Conservation (phyloP, 2,888 invertebrate genomes). For the Tipula confusa region DNA sequence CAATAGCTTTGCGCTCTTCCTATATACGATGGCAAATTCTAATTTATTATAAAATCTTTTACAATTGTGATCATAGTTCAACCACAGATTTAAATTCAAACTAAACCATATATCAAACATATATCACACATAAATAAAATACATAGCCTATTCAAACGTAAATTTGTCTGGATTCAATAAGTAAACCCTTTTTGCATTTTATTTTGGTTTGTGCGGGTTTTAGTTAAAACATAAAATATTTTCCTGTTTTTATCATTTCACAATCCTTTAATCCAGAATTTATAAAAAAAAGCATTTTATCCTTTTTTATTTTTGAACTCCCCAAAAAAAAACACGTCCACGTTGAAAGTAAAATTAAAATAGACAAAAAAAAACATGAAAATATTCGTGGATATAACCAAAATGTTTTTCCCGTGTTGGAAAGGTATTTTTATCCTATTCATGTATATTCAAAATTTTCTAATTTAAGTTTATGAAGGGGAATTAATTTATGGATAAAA, state of each 20-base stretch:
- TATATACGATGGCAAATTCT: neutral
- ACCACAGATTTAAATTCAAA: neutral
- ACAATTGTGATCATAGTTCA: neutral
- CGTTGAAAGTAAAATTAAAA: neutral
- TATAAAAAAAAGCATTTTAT: neutral
- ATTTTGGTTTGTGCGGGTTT: too few species aligned
- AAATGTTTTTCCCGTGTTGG: neutral
- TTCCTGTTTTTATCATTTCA: neutral
- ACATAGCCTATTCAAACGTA: neutral
- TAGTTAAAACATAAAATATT: neutral
- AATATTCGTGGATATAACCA: neutral
- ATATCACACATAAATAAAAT: neutral
- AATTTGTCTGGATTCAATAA: neutral
- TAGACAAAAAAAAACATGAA: neutral
- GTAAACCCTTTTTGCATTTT: neutral
- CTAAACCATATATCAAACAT: neutral
- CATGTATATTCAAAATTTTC: neutral
- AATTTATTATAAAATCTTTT: neutral
- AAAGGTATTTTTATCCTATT: neutral
- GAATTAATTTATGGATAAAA: constrained; percentile 25
- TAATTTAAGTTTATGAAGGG: constrained; percentile 25
- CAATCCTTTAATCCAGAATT: constrained; percentile 8
- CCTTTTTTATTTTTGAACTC: neutral
- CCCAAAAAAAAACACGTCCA: neutral
- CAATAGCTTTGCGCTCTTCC: neutral